Percentiles rank a stretch among this genome's conserved stretches.
Evolutionary conservation across 2,797 vertebrate genomes (phyloP).

Genomic region (Silurus lanzhouensis): DNA sequence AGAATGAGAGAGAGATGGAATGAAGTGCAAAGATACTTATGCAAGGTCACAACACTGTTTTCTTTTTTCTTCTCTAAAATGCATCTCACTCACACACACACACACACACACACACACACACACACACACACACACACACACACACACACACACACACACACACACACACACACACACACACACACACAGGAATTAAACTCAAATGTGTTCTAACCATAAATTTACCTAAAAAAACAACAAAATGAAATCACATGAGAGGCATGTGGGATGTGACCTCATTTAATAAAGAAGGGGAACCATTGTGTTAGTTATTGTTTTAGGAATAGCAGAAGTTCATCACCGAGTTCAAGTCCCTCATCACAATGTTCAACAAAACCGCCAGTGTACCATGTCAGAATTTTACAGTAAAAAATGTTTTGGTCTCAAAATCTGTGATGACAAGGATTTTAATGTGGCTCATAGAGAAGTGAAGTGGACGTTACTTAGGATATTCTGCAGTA

Average conservation of each 20-base stretch:
- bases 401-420: neutral
- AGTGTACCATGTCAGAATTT: neutral
- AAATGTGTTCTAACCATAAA: neutral
- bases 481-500: neutral
- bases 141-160: neutral
- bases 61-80: conserved; percentile 14
- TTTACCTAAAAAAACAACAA: neutral
- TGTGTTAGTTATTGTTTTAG: neutral
- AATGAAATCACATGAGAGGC: neutral
- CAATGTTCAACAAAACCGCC: no score
- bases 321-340: neutral
- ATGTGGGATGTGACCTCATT: conserved; percentile 8
- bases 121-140: neutral
- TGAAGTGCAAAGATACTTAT: neutral
- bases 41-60: conserved; percentile 20
- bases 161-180: conserved; percentile 26
- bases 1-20: conserved; percentile 18
- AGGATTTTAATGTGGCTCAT: neutral
- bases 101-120: neutral
- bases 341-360: no score
- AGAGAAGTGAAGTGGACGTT: no score
- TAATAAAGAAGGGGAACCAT: neutral
- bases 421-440: neutral
- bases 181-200: neutral
- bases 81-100: neutral